Percentiles rank a stretch among this genome's conserved stretches.
Conservation (phyloP, 1,140 invertebrate genomes). For the Streblospio benedicti region DNA sequence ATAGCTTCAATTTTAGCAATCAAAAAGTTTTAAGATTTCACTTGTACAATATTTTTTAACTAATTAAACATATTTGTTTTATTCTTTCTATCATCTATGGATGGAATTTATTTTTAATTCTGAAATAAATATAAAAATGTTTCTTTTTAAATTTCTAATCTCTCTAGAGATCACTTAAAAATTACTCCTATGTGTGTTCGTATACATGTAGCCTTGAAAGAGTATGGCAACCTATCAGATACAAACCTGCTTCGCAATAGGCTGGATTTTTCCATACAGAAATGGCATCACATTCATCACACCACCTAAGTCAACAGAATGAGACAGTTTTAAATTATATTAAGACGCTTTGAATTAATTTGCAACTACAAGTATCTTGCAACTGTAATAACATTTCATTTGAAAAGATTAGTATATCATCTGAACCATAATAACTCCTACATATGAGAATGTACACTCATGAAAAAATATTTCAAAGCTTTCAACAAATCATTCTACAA, state of each 20-base stretch:
- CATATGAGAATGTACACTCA: too few relatives aligned
- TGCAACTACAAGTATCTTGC: too few relatives aligned
- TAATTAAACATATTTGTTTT: not conserved
- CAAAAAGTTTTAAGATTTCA: too few relatives aligned
- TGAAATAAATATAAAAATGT: not conserved
- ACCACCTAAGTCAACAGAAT: not conserved
- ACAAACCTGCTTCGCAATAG: constrained; percentile 7
- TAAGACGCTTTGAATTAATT: too few relatives aligned
- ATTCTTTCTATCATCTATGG: not conserved
- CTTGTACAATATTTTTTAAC: not conserved
- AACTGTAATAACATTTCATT: too few relatives aligned
- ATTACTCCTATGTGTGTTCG: not conserved
- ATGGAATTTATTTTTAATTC: not conserved
- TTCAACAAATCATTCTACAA: too few relatives aligned
- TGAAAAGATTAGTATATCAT: too few relatives aligned
- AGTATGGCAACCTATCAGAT: not conserved
- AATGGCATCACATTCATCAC: constrained; percentile 16
- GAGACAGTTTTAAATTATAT: too few relatives aligned
- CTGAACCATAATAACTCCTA: too few relatives aligned
- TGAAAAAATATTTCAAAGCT: too few relatives aligned
- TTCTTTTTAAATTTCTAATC: not conserved
- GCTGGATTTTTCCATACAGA: constrained; percentile 11
- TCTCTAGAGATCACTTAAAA: not conserved
- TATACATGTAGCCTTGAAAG: not conserved
- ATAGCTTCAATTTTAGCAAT: not conserved